Conservation (phyloP, 1,140 invertebrate species). For the Bombus cullumanus region DNA sequence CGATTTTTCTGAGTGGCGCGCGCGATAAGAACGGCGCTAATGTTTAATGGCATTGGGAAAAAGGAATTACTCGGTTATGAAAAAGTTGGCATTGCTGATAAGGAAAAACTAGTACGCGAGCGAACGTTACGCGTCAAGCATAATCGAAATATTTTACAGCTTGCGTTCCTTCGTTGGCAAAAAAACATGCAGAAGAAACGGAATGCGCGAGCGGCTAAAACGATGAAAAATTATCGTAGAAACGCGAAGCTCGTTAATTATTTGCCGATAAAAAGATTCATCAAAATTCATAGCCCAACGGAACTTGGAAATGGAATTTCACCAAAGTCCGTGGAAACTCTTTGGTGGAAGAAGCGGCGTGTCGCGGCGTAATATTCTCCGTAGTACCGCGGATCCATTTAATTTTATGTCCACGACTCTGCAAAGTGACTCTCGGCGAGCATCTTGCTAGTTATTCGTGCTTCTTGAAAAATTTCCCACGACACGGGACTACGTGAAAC, state of each 20-base stretch:
- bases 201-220: no score
- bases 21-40: not conserved
- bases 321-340: not conserved
- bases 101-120: not conserved
- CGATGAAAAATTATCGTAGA: not conserved
- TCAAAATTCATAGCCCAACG: slow-evolving; percentile 25
- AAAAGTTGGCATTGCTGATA: not conserved
- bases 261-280: slow-evolving; percentile 34
- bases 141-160: not conserved
- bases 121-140: not conserved
- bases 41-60: not conserved
- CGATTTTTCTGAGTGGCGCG: not conserved
- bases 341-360: no score
- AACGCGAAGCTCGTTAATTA: slow-evolving; percentile 8
- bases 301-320: not conserved
- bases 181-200: no score
- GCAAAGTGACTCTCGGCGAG: slow-evolving; percentile 41
- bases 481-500: not conserved
- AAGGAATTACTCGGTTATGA: not conserved
- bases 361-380: slow-evolving; percentile 45
- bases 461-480: slow-evolving; percentile 38
- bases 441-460: slow-evolving; percentile 31
- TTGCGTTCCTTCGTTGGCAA: not conserved
- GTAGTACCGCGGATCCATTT: slow-evolving; percentile 15
- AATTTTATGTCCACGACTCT: slow-evolving; percentile 39